These are phyloP conservation scores for Antidorcas marsupialis DNA, from an alignment of 2,113 vertebrate species.

Conservation along the genomic window DNA sequence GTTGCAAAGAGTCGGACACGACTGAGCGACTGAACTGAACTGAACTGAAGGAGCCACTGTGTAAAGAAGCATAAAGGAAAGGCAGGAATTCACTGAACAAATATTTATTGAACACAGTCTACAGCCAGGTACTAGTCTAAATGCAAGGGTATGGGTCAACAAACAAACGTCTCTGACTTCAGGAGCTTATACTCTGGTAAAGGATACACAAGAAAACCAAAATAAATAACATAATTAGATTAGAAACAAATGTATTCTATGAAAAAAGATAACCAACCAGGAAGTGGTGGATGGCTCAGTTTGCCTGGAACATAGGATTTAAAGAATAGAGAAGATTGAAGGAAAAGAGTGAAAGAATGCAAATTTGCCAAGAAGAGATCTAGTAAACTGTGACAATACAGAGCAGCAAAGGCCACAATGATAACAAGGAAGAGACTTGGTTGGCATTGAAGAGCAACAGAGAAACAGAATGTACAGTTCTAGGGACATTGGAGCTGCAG, in stretches of 20 bases:
- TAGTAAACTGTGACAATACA: not conserved
- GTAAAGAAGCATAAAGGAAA: not conserved
- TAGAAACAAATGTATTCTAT: not conserved
- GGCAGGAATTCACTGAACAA: not conserved
- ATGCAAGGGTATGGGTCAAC: not conserved
- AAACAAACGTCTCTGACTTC: not conserved
- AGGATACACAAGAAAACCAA: not conserved
- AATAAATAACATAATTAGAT: not conserved
- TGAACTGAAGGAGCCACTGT: not conserved
- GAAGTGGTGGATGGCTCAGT: not conserved
- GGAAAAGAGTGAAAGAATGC: not conserved
- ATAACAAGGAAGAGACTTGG: not conserved
- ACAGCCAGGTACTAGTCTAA: not conserved
- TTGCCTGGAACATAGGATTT: not conserved
- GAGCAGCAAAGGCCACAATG: not conserved
- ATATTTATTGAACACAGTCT: not conserved
- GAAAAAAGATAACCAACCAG: not conserved
- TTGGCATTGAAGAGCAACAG: not conserved
- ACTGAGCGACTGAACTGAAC: no score
- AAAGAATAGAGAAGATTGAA: not conserved
- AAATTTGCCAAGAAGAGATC: not conserved
- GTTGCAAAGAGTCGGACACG: no score
- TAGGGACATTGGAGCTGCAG: not conserved
- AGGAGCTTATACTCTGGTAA: not conserved
- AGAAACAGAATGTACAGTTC: not conserved